Evolutionary conservation across 2,113 vertebrate species (phyloP), one percentile per base, ranked within the genome.

Genomic region (Podilymbus podiceps): DNA sequence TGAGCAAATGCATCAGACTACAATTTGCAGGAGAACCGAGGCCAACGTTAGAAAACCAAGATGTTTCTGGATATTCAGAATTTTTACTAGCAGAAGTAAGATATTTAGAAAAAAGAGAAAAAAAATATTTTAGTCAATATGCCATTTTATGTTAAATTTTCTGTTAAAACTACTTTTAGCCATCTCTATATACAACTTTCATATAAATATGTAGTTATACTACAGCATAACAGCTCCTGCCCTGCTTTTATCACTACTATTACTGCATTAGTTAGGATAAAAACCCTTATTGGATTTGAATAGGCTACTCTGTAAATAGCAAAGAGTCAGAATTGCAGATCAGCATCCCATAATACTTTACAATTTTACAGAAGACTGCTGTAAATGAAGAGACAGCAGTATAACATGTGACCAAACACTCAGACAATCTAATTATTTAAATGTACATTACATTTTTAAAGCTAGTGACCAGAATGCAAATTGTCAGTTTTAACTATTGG

Each of bases 341-440:
- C 24, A 74, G 31, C 6, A 27, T 79, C 84, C 53, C 25, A 15
- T 25, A 67, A 49, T 13, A 72, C 7, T 33, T 77, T 56, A 30
- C 21, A 25, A 15, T 68, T 63, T 93, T 68, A 73, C n/a, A 71
- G 31, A 55, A 59, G 60, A n/a, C 44, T 71, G 30, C 71, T 78
- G 21, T 7, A 42, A 92, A 77, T 47, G 13, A 90, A 85, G 50
- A 77, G 31, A 35, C 15, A 82, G 47, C 22, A 23, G 6, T 76
- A 24, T 42, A 94, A 42, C 40, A 62, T 40, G 24, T 44, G 66
- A 74, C 71, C 85, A 91, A 75, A 73, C 63, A 60, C 24, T 56
- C 80, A 49, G 85, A 81, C 55, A 87, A 94, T 55, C 80, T 85
- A 76, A 62, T 91, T 92, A 77, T 73, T 96, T 71, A 83, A 76